Evolutionary conservation across 2,113 vertebrate genomes (phyloP).

Genomic region (Addax nasomaculatus): DNA sequence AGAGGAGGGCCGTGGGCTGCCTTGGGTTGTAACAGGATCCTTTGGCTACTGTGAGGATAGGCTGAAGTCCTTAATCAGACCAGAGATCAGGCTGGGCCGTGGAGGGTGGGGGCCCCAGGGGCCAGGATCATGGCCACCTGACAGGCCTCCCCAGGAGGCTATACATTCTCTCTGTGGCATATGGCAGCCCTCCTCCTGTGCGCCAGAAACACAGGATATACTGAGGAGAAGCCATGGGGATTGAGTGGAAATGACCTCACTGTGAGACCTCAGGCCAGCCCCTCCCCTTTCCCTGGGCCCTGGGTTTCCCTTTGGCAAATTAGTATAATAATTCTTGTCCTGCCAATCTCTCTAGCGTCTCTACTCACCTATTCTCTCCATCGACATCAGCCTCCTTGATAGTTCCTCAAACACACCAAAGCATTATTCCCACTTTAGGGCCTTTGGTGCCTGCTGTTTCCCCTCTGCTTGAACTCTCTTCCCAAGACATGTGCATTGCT

Average conservation of each 20-base stretch:
- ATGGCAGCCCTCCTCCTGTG: not conserved
- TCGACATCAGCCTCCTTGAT: not conserved
- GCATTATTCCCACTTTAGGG: not conserved
- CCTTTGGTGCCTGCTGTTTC: not conserved
- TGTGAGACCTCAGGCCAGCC: not conserved
- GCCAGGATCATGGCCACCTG: not conserved
- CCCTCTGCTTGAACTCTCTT: not conserved
- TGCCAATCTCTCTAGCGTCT: not conserved
- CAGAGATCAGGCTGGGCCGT: not conserved
- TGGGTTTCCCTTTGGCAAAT: not conserved
- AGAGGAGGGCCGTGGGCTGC: not conserved
- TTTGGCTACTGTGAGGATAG: not conserved
- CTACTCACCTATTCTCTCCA: not conserved
- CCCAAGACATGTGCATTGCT: not conserved
- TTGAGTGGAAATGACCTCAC: not conserved
- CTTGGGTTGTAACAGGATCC: not conserved
- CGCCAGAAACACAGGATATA: not conserved
- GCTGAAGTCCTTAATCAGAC: not conserved
- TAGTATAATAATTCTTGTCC: not conserved
- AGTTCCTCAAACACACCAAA: not conserved
- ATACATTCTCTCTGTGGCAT: not conserved
- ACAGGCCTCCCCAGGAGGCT: not conserved
- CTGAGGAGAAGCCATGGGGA: not conserved
- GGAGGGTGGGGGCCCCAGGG: not conserved
- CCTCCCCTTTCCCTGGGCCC: not conserved